Evolutionary conservation across 2,797 vertebrate species (phyloP), one percentile per base, ranked within the genome.

Genomic region (Carcharodon carcharias): DNA sequence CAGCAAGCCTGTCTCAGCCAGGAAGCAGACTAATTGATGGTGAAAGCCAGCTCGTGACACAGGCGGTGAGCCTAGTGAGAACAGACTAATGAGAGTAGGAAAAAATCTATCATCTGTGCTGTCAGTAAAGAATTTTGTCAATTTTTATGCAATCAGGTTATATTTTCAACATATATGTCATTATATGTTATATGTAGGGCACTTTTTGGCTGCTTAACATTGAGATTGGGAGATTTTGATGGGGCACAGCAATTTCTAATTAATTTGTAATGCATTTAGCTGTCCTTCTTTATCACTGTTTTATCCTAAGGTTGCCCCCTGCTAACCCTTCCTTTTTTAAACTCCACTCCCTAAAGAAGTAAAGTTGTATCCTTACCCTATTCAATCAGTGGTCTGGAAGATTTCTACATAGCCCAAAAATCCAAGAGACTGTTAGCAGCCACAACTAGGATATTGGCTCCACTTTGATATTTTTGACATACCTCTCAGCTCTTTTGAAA

Each of bases 11-110:
- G 56, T 63, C 61, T n/a, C 31, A 61, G 89, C 56, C 89, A 92
- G 89, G 89, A 92, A 92, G 89, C 31, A 92, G 58, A 63, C 89
- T 92, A 92, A 92, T 92, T 92, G 89, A 92, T 92, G 89, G 89
- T 92, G 89, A 92, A 61, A 92, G 89, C 28, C 89, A 92, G 56
- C 35, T n/a, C 63, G 89, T 92, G 89, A 92, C 89, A 92, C 89
- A 61, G 12, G 89, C 58, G 0, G 89, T 58, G 35, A 92, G 56
- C 89, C 89, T 35, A n/a, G 89, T 92, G 89, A 92, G 89, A 92
- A 63, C 89, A 92, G 89, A 63, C 89, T 92, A 92, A 92, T 92
- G 89, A 63, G 89, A 92, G 35, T 92, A 58, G 89, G 89, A 92
- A 92, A 58, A 63, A 92, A 92, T 92, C 89, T 92, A 92, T 92